These are phyloP conservation scores for Hippoglossus stenolepis DNA, from an alignment of 2,113 vertebrate genomes.

Conservation along the genomic window DNA sequence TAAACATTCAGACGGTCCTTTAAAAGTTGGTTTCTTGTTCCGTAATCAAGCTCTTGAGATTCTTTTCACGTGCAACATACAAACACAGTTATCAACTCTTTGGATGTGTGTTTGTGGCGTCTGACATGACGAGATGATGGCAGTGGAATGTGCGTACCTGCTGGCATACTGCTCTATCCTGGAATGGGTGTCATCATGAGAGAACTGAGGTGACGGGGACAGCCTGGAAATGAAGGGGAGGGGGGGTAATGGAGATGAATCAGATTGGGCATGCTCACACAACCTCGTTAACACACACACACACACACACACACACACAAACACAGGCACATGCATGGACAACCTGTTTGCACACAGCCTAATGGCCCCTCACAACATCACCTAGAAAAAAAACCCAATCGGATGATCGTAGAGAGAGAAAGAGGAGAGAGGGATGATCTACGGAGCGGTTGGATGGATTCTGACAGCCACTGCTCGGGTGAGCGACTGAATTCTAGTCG, in stretches of 20 bases:
- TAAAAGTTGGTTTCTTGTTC: neutral
- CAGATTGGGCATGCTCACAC: constrained; percentile 54
- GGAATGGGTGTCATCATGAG: constrained; percentile 97
- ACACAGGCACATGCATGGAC: constrained; percentile 18
- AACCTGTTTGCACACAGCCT: constrained; percentile 1
- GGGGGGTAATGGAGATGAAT: constrained; percentile 72
- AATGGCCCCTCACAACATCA: constrained; percentile 41
- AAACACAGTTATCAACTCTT: neutral
- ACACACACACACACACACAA: constrained; percentile 8
- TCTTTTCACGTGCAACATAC: neutral
- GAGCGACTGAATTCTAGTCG: constrained; percentile 49
- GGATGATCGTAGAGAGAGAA: constrained; percentile 52
- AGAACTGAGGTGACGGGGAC: constrained; percentile 92
- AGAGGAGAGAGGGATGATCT: constrained; percentile 56
- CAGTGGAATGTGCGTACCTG: constrained; percentile 83
- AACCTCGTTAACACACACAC: neutral
- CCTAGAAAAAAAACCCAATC: constrained; percentile 55
- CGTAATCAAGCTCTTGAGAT: neutral
- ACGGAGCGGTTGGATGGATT: constrained; percentile 50
- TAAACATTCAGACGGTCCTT: neutral
- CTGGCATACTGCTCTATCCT: constrained; percentile 96
- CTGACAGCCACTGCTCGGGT: constrained; percentile 46
- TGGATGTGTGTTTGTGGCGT: neutral
- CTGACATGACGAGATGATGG: constrained; percentile 23
- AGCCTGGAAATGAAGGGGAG: constrained; percentile 82